Base-by-base conservation (phyloP, 2,888 invertebrate species). In the Abrostola tripartita region DNA sequence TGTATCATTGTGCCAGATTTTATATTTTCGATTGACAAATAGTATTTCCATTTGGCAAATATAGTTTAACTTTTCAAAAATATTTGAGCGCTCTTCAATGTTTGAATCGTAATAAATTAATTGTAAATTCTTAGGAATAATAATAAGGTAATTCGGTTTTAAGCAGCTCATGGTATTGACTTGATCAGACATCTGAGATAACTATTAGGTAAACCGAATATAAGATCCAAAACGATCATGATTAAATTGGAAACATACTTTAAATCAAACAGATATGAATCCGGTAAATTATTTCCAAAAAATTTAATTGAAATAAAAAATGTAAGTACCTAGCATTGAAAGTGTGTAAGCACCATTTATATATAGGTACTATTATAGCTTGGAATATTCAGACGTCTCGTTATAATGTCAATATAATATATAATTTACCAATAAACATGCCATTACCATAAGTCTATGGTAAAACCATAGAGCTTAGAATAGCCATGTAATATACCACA, bases 401-500 rank as follows among this genome's bases (percentile, higher is more conserved):
- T 61, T 54, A 51, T 40, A 38, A 10, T 37, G 24, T 38, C 41
- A 59, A 51, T 52, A 60, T 37, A 51, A 60, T 37, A 51, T 61
- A 51, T 37, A 59, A 65, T 58, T 65, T 65, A 64, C 52, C 51
- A 52, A 60, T 66, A 64, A 53, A 40, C 35, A 65, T 9, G 61
- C 47, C 52, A 67, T 67, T 75, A 64, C 54, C 61, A 62, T 74
- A 67, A 74, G 53, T 68, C 76, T 81, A 74, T 83, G 83, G 81
- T 85, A 67, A 77, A 66, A 83, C 83, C 81, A 85, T 81, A 79
- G 74, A 75, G 61, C 68, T 68, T 74, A 83, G 68, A 70, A 58
- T 81, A 80, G 78, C 55, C 53, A 73, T 74, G 74, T 77, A 78
- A 71, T 56, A 71, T 76, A 66, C 71, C 74, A 75, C 71, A 79